Base-by-base conservation (phyloP, 1,140 invertebrate genomes). In the Calycopis cecrops region DNA sequence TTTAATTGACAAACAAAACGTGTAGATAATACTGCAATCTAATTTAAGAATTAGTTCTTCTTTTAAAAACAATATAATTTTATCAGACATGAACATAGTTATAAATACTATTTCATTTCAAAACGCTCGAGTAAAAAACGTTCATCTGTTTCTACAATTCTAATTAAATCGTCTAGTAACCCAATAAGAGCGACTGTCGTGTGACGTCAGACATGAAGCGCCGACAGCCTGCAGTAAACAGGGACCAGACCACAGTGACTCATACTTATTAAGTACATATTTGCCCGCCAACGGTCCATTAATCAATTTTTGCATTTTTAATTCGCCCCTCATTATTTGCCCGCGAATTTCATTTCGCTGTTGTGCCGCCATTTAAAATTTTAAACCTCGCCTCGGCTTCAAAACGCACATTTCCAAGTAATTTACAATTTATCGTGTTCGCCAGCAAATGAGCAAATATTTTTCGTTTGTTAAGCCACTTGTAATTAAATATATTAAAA, bases 271-370 rank as follows among this genome's bases (percentile, higher is more conserved):
- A 77, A 70, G 73, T 71, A 80, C 79, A 85, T 80, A 85, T 83
- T 83, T 82, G 71, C 71, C 54, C 65, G 65, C 69, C 71, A 74
- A 71, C 79, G 73, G 73, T 67, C 79, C 80, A 86, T 86, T 86
- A 86, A 86, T 86, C 79, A 86, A 84, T 84, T 84, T 86, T 79
- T 86, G 83, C 78, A 86, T 86, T 86, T 86, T 86, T 86, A 86
- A 86, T 86, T 73, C 71, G 57, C 64, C 72, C 73, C 82, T 85
- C 79, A 86, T 86, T 86, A 86, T 83, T 85, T 84, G 77, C 75
- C 76, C 52, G 79, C 75, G 77, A 85, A 82, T 79, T 84, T 79
- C 76, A 76, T 77, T 83, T 77, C 67, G 79, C 71, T 72, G 79
- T 73, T 76, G 73, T 74, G 71, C 60, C 63, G 72, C 66, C 74